A percentile compares a stretch with the other conserved stretches of the same genome.
Conservation (phyloP, 2,113 vertebrate species). For the Alethe castanea region DNA sequence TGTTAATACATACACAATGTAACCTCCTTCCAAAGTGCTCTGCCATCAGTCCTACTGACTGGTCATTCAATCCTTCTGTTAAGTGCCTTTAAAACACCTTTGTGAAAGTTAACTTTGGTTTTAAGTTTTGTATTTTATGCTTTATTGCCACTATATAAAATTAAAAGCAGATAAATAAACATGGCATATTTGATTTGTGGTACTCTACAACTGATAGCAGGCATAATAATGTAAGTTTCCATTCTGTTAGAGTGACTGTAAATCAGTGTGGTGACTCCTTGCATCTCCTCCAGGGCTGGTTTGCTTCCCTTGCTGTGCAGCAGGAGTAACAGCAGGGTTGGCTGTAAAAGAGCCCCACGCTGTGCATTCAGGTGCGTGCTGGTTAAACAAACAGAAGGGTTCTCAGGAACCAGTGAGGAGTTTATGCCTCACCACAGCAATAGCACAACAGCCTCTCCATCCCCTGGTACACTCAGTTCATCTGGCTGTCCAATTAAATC, state of each 20-base stretch:
- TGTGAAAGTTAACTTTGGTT: background rate
- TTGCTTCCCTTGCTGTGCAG: background rate
- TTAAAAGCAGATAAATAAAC: conserved; percentile 45
- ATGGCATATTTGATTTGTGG: background rate
- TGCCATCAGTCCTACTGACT: background rate
- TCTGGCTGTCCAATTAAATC: background rate
- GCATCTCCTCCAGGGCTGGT: background rate
- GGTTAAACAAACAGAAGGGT: background rate
- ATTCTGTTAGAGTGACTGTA: fast-evolving
- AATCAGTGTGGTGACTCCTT: too few relatives aligned
- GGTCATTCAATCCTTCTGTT: background rate
- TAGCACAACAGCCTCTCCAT: fast-evolving
- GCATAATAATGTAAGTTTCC: background rate
- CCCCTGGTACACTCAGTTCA: background rate
- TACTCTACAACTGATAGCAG: background rate
- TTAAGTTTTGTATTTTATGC: conserved; percentile 41
- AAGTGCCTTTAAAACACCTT: background rate
- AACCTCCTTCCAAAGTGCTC: background rate
- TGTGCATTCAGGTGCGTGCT: background rate
- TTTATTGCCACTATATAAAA: conserved; percentile 36
- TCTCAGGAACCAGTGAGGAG: background rate
- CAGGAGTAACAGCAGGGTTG: background rate
- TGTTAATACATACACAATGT: background rate
- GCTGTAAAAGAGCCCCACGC: fast-evolving
- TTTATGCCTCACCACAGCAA: background rate